phyloP scores from a whole-genome alignment of 2,888 invertebrate species.

The Epirrita christyi region DNA sequence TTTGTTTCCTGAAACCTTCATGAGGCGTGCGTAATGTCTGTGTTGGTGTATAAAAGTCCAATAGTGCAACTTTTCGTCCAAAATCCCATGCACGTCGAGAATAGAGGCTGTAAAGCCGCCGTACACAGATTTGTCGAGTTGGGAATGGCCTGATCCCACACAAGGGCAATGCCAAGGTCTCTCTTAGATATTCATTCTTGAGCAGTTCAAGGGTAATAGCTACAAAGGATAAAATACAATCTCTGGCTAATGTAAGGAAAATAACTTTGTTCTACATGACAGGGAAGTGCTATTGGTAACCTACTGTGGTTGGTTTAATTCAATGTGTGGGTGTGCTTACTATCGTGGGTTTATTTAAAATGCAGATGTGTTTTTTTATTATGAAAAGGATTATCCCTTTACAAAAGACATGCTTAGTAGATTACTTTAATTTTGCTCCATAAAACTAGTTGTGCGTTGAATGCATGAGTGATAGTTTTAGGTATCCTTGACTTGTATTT shows the following conservation, averaged over 20 bases:
- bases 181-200: slow-evolving; percentile 60
- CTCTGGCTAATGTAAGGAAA: slow-evolving; percentile 35
- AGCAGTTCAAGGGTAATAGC: slow-evolving; percentile 59
- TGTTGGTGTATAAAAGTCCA: too few relatives aligned
- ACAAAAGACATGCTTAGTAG: not conserved
- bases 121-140: slow-evolving; percentile 19
- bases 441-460: too few relatives aligned
- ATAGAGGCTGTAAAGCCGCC: not conserved
- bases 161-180: slow-evolving; percentile 64
- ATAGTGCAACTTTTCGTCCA: too few relatives aligned
- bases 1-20: too few relatives aligned
- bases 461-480: too few relatives aligned
- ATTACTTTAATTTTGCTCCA: too few relatives aligned
- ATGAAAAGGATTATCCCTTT: not conserved
- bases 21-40: too few relatives aligned
- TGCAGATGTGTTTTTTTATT: not conserved
- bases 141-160: slow-evolving; percentile 22
- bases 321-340: slow-evolving; percentile 11
- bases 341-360: not conserved
- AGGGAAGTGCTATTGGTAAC: slow-evolving; percentile 21
- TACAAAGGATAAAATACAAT: slow-evolving; percentile 32
- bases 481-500: too few relatives aligned
- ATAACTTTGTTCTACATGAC: slow-evolving; percentile 29
- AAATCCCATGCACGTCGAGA: too few relatives aligned
- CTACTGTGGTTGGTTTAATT: slow-evolving; percentile 6